Percentiles rank a stretch among this genome's conserved stretches.
Conservation (phyloP, 2,113 vertebrate species). For the Malurus cyaneus region DNA sequence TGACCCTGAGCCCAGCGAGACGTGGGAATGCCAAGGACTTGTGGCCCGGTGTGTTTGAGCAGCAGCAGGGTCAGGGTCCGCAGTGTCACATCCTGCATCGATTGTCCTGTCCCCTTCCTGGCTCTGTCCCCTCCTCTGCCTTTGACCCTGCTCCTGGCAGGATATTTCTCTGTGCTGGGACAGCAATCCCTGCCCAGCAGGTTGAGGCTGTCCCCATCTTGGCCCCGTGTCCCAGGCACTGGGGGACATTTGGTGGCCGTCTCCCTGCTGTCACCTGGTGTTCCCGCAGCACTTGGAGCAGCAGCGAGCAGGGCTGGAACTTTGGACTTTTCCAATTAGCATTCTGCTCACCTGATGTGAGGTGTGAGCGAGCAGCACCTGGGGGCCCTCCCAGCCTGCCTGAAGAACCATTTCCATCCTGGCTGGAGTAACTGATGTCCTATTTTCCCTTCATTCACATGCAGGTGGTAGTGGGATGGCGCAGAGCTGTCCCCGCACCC, state of each 20-base stretch:
- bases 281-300: not conserved
- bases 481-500: not conserved
- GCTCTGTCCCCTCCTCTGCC: not conserved
- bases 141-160: rapidly evolving
- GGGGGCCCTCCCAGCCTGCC: not conserved
- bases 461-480: not conserved
- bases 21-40: not conserved
- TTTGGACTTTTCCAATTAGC: not conserved
- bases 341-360: not conserved
- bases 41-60: not conserved
- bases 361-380: not conserved
- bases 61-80: rapidly evolving
- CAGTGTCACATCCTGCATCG: not conserved
- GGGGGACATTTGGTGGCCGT: not conserved
- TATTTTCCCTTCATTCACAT: constrained; percentile 17
- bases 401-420: not conserved
- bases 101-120: not conserved
- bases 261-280: not conserved
- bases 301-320: not conserved
- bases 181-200: not conserved
- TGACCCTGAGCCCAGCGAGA: not conserved
- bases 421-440: not conserved
- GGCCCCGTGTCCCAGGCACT: rapidly evolving
- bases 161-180: rapidly evolving
- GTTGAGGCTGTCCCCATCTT: not conserved